Base-by-base conservation (phyloP, 2,797 vertebrate genomes). In the Gambusia yucatana region DNA sequence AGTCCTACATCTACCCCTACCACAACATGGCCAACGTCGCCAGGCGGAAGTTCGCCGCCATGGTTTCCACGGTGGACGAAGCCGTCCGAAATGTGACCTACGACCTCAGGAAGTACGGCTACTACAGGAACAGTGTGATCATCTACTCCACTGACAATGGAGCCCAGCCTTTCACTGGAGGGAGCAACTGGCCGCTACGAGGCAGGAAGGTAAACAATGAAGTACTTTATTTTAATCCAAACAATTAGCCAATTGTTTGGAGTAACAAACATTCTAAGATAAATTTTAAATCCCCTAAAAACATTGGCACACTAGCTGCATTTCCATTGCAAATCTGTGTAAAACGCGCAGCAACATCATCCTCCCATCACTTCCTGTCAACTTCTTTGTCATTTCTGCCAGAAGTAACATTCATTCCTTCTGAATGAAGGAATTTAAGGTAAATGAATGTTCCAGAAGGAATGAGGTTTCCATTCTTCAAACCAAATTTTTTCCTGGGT, bases 11-110 rank as follows among this genome's bases (percentile, higher is more conserved):
- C 91, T 97, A 98, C 92, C 97, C 97, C 6, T 99, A 98, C 91
- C 96, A 96, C 17, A 86, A 91, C 88, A 97, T 99, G 97, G 95
- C 94, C 11, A 98, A 98, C 0, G 96, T 97, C 0, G 97, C 97
- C 2, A 94, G 98, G 78, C 95, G 98, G 36, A 98, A 97, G 87
- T 98, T 98, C 0, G 97, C 98, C 0, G 98, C 98, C 84, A 98
- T 99, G 97, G 98, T 99, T 44, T 98, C 98, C 0, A 97, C 97
- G 20, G 98, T 99, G 95, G 98, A 99, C 0, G 98, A 98, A 87
- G 97, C 98, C 0, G 98, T 99, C 55, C 96, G 95, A 50, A 99
- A 99, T 28, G 97, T 99, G 89, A 99, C 98, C 59, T 97, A 97
- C 82, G 97, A 97, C 16, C 96, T 99, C 77, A 97, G 97, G 77